Percentiles rank a stretch among this genome's conserved stretches.
Evolutionary conservation across 2,113 vertebrate genomes (phyloP).

Genomic region (Geothlypis trichas): DNA sequence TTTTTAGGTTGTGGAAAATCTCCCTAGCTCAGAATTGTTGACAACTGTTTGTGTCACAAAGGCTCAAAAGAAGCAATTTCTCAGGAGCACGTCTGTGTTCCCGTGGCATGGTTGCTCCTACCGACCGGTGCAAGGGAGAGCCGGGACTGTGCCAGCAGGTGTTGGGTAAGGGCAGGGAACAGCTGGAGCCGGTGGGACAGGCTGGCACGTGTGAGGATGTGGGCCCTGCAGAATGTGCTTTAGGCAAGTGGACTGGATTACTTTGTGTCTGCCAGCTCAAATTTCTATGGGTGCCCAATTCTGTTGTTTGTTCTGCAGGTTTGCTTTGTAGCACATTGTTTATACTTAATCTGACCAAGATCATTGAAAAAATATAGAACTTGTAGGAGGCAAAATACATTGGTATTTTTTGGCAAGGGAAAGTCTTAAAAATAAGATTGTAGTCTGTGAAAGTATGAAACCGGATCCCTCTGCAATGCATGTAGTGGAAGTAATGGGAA

Average conservation of each 20-base stretch:
- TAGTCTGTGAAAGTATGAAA: neutral
- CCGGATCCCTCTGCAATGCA: neutral
- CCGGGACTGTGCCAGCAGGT: neutral
- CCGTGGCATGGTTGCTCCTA: neutral
- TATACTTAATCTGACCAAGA: neutral
- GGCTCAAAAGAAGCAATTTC: neutral
- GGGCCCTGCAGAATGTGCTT: neutral
- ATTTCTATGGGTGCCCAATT: accelerated
- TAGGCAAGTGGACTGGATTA: neutral
- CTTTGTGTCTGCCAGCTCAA: neutral
- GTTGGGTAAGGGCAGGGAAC: neutral
- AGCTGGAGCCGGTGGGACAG: neutral
- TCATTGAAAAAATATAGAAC: neutral
- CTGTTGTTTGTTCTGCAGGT: neutral
- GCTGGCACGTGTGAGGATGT: accelerated
- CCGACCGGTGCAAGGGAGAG: too few species aligned
- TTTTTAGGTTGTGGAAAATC: neutral
- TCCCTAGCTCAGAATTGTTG: neutral
- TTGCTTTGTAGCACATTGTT: neutral
- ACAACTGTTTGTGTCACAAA: neutral
- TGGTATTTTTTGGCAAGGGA: neutral
- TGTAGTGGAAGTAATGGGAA: neutral
- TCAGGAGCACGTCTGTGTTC: neutral
- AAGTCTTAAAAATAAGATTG: neutral
- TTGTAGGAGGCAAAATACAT: neutral